phyloP scores from a whole-genome alignment of 2,113 vertebrate genomes.

The Reinhardtius hippoglossoides region DNA sequence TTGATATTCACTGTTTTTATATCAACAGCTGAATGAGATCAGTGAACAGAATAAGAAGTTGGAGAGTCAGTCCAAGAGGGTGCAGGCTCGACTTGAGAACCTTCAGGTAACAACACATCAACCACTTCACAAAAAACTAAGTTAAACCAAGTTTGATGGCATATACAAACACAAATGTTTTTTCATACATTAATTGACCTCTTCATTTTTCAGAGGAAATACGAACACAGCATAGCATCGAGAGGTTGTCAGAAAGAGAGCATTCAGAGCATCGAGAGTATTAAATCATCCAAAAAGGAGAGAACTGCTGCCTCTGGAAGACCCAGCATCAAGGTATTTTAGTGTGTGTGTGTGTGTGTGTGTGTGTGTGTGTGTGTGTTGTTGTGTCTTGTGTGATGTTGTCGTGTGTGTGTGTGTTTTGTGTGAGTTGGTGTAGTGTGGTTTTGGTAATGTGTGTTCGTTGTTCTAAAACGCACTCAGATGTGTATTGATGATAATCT shows the following conservation, averaged over 20 bases:
- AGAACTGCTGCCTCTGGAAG: slow-evolving; percentile 73
- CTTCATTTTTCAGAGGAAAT: slow-evolving; percentile 82
- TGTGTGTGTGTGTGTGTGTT: slow-evolving; percentile 11
- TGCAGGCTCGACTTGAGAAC: slow-evolving; percentile 90
- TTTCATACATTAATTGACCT: neutral
- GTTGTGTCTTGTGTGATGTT: slow-evolving; percentile 21
- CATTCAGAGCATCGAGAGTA: slow-evolving; percentile 59
- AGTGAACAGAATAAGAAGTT: slow-evolving; percentile 87
- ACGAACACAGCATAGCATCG: slow-evolving; percentile 76
- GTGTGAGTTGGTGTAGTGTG: too few species aligned
- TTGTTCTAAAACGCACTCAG: too few species aligned
- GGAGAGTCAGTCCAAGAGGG: slow-evolving; percentile 85
- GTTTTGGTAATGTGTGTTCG: too few species aligned
- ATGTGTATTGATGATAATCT: too few species aligned
- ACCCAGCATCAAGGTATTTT: slow-evolving; percentile 79
- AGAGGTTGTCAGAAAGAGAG: slow-evolving; percentile 73
- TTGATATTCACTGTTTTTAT: slow-evolving; percentile 22
- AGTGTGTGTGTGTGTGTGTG: neutral
- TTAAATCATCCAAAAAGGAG: slow-evolving; percentile 82
- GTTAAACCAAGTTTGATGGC: neutral
- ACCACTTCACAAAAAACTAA: neutral
- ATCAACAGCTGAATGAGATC: slow-evolving; percentile 84
- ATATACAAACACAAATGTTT: too few species aligned
- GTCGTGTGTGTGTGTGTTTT: too few species aligned
- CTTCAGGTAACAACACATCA: slow-evolving; percentile 83